Base-by-base conservation (phyloP, 1,140 invertebrate species). In the Uloborus diversus region DNA sequence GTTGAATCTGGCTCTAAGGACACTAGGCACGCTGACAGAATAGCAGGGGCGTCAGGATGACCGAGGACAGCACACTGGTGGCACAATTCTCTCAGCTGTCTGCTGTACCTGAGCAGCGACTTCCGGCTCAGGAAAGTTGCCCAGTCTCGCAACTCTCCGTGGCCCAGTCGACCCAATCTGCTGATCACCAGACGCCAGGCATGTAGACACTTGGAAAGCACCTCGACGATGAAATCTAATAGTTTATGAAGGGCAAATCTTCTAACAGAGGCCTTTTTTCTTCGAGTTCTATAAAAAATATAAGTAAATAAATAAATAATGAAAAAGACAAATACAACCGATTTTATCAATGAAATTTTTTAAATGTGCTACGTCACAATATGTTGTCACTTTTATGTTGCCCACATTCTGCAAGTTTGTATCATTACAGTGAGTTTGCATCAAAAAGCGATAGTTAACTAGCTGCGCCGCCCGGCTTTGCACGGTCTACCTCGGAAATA, bases 121-220 rank as follows among this genome's bases (percentile, higher is more conserved):
- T 97, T 96, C 75, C 95, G 92, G 79, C 94, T 96, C 49, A 99
- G 88, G 68, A 99, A 87, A 88, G 93, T 95, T 83, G 94, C 95
- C 97, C 97, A 99, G 13, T 95, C 94, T 90, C 97, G 97, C 9
- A 99, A 89, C 87, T 99, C 97, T 23, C 96, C 96, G 85, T 99
- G 97, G 0, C 98, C 98, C 65, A 99, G 94, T 27, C 98, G 90
- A 0, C 98, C 98, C 14, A 99, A 91, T 32, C 97, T 89, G 32
- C 97, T 96, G 13, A 99, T 94, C 5, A 99, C 97, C 65, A 99
- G 88, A 68, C 98, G 89, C 95, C 98, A 99, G 25, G 97, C 95
- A 81, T 94, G 91, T 53, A 94, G 93, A 23, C 86, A 81, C 73
- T 93, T 93, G 47, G 94, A 94, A 90, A 99, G 96, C 7, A 99